Evolutionary conservation across 2,797 vertebrate genomes (phyloP).

Genomic region (Clamator glandarius): DNA sequence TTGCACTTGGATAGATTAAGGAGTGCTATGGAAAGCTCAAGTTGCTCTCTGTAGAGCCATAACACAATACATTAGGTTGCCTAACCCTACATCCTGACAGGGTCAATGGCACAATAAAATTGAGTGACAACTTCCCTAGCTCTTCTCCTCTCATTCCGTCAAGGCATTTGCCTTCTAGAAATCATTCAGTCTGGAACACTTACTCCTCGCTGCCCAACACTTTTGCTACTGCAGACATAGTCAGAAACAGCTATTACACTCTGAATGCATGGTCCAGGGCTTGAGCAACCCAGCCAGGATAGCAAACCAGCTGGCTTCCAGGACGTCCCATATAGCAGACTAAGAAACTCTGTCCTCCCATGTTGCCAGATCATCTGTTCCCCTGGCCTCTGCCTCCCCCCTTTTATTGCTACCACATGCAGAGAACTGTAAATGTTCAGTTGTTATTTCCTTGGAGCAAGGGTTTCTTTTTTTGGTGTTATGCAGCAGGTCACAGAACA

Average conservation of each 20-base stretch:
- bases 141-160: background rate
- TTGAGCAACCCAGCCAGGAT: background rate
- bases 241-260: background rate
- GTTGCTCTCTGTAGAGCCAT: background rate
- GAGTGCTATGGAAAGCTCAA: background rate
- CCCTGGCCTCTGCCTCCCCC: background rate
- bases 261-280: background rate
- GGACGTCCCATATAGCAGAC: background rate
- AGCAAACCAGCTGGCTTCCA: background rate
- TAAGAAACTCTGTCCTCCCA: background rate
- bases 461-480: background rate
- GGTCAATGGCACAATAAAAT: constrained; percentile 30
- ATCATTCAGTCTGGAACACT: background rate
- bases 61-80: background rate
- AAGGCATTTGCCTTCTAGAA: background rate
- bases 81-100: background rate
- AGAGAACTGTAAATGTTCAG: background rate
- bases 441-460: background rate
- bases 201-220: background rate
- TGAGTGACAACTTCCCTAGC: background rate
- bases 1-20: background rate
- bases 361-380: background rate
- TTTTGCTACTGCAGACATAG: background rate
- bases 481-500: background rate
- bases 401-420: background rate